Base-by-base conservation (phyloP, 2,888 invertebrate species). In the Eupithecia tripunctaria region DNA sequence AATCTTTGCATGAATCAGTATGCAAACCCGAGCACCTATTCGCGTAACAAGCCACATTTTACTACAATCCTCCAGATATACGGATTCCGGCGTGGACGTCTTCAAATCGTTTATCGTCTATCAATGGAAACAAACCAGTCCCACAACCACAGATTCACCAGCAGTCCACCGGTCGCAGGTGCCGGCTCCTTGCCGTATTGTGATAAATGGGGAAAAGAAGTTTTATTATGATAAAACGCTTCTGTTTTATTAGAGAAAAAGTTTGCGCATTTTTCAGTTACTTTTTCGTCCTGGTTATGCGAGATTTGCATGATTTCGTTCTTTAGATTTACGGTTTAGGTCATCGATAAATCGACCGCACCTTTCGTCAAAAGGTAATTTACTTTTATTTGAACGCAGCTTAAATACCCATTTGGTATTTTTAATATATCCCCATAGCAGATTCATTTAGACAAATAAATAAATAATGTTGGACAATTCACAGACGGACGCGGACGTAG, bases 151-250 rank as follows among this genome's bases (percentile, higher is more conserved):
- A 69, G 69, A 15, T 21, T 63, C 15, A 1, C 27, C 10, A 32
- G 18, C 47, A 69, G 68, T 68, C 32, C 29, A 41, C 18, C n/a
- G 64, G 38, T 25, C 69, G 38, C 75, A 77, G 77, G 74, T 78
- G 77, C 41, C 47, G 67, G 71, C 76, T 75, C 72, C 67, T 73
- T 64, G 43, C 73, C 71, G 68, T 67, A 43, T 67, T 64, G 72
- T 78, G 78, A 78, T 75, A 73, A 72, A 78, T 78, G 72, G 75
- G 36, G n/a, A 43, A 64, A 51, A 71, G 68, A 76, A 78, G 76
- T 75, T 78, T 76, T 76, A 77, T 72, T 72, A 77, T 77, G 77
- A 76, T 76, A 77, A 74, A 77, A 74, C 68, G 70, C n/a, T 62
- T 65, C 67, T 71, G 74, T 73, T 76, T 76, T 76, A 76, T 76